Evolutionary conservation across 2,113 vertebrate species (phyloP).

Genomic region (Lutjanus erythropterus): DNA sequence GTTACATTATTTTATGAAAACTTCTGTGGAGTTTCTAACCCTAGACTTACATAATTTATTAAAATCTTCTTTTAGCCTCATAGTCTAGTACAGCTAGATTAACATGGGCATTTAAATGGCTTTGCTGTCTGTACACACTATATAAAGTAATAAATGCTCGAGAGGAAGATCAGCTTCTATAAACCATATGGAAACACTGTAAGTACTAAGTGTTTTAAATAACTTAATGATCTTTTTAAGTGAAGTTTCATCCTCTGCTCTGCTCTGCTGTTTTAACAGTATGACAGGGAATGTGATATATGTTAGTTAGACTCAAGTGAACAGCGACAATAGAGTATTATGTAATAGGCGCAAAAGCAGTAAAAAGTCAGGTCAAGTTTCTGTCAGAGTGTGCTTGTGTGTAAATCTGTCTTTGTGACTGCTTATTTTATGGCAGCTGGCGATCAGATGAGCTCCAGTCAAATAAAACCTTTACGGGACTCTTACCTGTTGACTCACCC

Average conservation of each 20-base stretch:
- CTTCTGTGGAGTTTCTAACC: background rate
- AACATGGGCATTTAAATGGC: background rate
- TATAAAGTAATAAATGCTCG: background rate
- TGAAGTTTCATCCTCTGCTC: background rate
- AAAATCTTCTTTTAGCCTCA: background rate
- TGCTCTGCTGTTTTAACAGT: background rate
- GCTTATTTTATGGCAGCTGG: background rate
- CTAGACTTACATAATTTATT: background rate
- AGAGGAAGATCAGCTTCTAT: background rate
- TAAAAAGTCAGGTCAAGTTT: constrained; percentile 3
- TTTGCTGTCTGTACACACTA: background rate
- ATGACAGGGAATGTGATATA: background rate
- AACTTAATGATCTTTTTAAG: background rate
- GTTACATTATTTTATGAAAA: background rate
- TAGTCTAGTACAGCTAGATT: background rate
- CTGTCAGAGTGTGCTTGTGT: background rate
- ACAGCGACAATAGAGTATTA: constrained; percentile 16
- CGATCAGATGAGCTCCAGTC: background rate
- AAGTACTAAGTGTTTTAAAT: background rate
- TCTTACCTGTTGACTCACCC: background rate
- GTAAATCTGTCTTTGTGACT: background rate
- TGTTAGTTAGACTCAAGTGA: background rate
- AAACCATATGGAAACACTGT: background rate
- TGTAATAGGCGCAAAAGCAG: constrained; percentile 16
- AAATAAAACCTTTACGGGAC: constrained; percentile 8